phyloP scores from a whole-genome alignment of 2,797 vertebrate species.

The Lithobates pipiens region DNA sequence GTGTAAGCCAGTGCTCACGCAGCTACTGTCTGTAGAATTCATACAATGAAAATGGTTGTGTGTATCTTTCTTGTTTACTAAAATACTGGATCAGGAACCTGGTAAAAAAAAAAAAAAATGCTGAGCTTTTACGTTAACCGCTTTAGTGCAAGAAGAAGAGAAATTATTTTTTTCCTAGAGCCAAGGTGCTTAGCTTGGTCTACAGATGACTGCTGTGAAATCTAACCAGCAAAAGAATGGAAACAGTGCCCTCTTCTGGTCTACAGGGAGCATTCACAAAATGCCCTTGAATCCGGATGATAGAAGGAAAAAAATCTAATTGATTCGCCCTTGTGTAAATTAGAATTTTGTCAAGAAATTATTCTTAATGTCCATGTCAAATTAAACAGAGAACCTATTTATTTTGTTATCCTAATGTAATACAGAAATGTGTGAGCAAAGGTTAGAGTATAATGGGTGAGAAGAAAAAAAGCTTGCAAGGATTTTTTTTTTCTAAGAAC shows the following conservation, averaged over 20 bases:
- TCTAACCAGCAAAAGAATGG: conserved; percentile 18
- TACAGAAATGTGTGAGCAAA: not conserved
- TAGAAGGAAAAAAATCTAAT: conserved; percentile 6
- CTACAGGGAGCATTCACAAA: not conserved
- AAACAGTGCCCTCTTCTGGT: conserved; percentile 53
- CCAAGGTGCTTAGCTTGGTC: conserved; percentile 19
- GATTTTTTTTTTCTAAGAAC: not conserved
- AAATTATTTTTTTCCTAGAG: not conserved
- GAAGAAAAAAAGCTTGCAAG: not conserved
- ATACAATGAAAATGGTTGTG: conserved; percentile 27
- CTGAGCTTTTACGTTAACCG: conserved; percentile 34
- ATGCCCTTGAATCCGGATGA: conserved; percentile 16
- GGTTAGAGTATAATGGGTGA: not conserved
- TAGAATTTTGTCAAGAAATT: conserved; percentile 40
- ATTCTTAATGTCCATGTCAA: conserved; percentile 41
- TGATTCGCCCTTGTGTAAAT: conserved; percentile 42
- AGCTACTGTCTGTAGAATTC: conserved; percentile 32
- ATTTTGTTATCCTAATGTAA: conserved; percentile 5
- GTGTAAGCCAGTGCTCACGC: not conserved
- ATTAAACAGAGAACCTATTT: conserved; percentile 32
- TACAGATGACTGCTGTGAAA: conserved; percentile 2
- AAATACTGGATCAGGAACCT: conserved; percentile 10
- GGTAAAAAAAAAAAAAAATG: not conserved
- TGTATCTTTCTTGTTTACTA: not conserved
- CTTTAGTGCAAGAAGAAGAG: not conserved